A percentile compares a stretch with the other conserved stretches of the same genome.
Evolutionary conservation across 2,113 vertebrate species (phyloP).

Genomic region (Aix galericulata): DNA sequence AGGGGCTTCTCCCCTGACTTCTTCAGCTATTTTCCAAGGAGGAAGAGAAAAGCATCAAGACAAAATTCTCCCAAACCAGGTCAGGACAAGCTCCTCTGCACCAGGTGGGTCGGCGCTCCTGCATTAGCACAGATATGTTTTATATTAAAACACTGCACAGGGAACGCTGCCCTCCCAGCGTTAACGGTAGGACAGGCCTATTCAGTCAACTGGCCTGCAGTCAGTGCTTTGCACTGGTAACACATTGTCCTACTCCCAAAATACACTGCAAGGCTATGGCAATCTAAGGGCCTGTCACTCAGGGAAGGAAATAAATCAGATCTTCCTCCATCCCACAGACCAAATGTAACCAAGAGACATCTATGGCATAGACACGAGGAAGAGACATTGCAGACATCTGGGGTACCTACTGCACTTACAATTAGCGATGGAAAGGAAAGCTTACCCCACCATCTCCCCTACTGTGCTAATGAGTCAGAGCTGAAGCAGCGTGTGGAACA

Average conservation of each 20-base stretch:
- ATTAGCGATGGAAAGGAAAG: background rate
- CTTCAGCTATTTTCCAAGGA: slow-evolving; percentile 89
- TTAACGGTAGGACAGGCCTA: slow-evolving; percentile 23
- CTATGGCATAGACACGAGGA: background rate
- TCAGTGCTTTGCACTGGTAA: background rate
- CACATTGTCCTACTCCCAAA: slow-evolving; percentile 3
- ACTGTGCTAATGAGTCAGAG: slow-evolving; percentile 60
- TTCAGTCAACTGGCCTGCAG: background rate
- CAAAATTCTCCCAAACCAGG: slow-evolving; percentile 83
- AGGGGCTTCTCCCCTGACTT: slow-evolving; percentile 90
- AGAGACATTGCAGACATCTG: background rate
- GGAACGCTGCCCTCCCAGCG: slow-evolving; percentile 69
- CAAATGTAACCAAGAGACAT: slow-evolving; percentile 16
- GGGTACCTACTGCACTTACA: slow-evolving; percentile 31
- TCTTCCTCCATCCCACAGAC: slow-evolving; percentile 38
- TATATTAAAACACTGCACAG: slow-evolving; percentile 74
- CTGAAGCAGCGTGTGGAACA: slow-evolving; percentile 9
- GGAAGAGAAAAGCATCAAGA: slow-evolving; percentile 85
- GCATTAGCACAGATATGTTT: slow-evolving; percentile 80
- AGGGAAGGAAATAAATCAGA: background rate
- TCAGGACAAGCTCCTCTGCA: slow-evolving; percentile 84
- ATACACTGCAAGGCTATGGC: background rate
- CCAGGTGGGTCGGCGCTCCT: slow-evolving; percentile 81
- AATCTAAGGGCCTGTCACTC: background rate
- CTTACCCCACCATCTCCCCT: slow-evolving; percentile 52